phyloP scores from a whole-genome alignment of 2,113 vertebrate genomes.

The Paracanthobrama guichenoti region DNA sequence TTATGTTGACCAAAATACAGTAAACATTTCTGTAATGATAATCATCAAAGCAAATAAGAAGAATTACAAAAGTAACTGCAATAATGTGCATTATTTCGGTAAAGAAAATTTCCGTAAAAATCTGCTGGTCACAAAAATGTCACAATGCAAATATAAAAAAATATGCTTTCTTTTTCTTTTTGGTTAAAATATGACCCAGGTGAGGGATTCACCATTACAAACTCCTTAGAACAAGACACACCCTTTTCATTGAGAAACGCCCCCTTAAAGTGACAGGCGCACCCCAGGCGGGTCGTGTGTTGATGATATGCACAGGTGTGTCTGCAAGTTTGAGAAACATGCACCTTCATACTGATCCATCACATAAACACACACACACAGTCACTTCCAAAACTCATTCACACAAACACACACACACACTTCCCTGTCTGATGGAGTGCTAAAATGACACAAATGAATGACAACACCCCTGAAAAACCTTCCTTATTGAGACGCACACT shows the following conservation, averaged over 20 bases:
- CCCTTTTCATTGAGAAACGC: constrained; percentile 33
- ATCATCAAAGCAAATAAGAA: too few relatives aligned
- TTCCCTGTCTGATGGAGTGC: constrained; percentile 51
- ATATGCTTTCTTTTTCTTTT: neutral
- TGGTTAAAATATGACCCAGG: constrained; percentile 1
- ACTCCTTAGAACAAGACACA: constrained; percentile 5
- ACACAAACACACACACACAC: constrained; percentile 37
- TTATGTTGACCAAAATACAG: neutral
- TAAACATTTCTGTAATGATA: too few relatives aligned
- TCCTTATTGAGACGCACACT: constrained; percentile 62
- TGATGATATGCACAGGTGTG: constrained; percentile 33
- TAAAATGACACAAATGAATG: constrained; percentile 53
- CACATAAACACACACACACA: constrained; percentile 23
- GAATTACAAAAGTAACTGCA: too few relatives aligned
- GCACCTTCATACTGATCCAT: constrained; percentile 42
- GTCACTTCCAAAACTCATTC: neutral
- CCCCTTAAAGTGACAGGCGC: constrained; percentile 23
- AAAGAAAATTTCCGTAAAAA: too few relatives aligned
- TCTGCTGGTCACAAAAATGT: neutral
- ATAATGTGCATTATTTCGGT: too few relatives aligned
- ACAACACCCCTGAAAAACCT: constrained; percentile 77
- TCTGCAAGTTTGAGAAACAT: constrained; percentile 27
- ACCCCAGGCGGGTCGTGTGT: neutral
- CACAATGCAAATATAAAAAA: neutral
- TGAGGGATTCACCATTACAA: neutral